Evolutionary conservation across 2,113 vertebrate species (phyloP).

Genomic region (Capra hircus): DNA sequence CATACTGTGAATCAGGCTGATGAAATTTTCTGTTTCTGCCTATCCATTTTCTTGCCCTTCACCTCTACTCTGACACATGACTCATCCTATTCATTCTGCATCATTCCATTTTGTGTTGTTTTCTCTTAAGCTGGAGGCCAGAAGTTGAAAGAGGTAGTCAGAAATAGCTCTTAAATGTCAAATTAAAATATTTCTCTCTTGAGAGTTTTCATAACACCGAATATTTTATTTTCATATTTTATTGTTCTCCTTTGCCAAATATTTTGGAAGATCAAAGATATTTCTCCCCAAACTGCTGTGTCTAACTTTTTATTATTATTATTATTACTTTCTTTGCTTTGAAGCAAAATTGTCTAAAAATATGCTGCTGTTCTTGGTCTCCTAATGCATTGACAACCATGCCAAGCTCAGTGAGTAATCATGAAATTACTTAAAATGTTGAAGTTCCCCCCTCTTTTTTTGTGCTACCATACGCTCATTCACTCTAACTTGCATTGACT

Average conservation of each 20-base stretch:
- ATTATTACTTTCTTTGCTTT: not conserved
- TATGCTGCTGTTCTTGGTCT: not conserved
- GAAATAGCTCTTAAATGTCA: conserved; percentile 35
- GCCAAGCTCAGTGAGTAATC: not conserved
- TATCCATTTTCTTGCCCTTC: not conserved
- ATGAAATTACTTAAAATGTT: not conserved
- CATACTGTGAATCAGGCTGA: not conserved
- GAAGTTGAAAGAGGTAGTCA: not conserved
- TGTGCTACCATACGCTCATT: fast-evolving
- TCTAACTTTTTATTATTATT: not conserved
- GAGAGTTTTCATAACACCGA: not conserved
- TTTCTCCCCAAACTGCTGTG: not conserved
- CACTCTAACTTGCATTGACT: not conserved
- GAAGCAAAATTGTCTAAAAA: not conserved
- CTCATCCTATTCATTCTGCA: not conserved
- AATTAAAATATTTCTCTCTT: conserved; percentile 28
- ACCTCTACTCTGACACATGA: not conserved
- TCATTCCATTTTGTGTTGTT: not conserved
- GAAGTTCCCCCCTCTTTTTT: not conserved
- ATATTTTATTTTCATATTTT: conserved; percentile 6
- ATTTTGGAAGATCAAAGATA: conserved; percentile 1
- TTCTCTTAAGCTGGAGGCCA: not conserved
- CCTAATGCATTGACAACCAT: not conserved
- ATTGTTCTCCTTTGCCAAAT: conserved; percentile 1
- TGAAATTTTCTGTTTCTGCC: not conserved